Percentiles rank a stretch among this genome's conserved stretches.
Evolutionary conservation across 2,797 vertebrate species (phyloP).

Genomic region (Poecilia wingei): DNA sequence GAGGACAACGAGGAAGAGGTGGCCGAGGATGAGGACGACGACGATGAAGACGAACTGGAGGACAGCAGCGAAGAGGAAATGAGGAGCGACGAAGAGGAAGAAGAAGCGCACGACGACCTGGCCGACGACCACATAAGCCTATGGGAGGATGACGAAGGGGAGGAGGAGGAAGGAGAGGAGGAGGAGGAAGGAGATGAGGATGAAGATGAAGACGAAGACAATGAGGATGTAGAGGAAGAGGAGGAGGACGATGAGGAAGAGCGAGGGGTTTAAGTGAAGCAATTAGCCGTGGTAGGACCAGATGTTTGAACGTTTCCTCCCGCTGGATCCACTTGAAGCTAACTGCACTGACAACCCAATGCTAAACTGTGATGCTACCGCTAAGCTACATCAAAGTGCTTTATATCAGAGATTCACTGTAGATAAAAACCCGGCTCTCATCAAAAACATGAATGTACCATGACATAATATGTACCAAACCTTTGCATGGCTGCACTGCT

Average conservation of each 20-base stretch:
- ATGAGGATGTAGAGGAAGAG: not conserved
- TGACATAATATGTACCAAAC: not conserved
- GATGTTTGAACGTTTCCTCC: slow-evolving; percentile 8
- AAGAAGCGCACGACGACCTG: slow-evolving; percentile 44
- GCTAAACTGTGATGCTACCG: slow-evolving; percentile 24
- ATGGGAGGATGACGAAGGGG: slow-evolving; percentile 63
- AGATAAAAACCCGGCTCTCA: not conserved
- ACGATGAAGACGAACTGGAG: slow-evolving; percentile 55
- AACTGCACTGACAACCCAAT: slow-evolving; percentile 15
- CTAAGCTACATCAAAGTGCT: slow-evolving; percentile 43
- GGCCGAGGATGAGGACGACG: slow-evolving; percentile 40
- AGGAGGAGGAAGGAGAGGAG: slow-evolving; percentile 49
- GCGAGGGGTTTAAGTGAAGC: slow-evolving; percentile 23
- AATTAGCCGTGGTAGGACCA: not conserved
- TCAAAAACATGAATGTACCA: slow-evolving; percentile 35
- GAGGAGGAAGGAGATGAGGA: not conserved
- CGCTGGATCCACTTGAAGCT: not conserved
- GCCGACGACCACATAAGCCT: slow-evolving; percentile 59
- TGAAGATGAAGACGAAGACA: not conserved
- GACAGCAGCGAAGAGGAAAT: slow-evolving; percentile 74
- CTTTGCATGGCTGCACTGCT: slow-evolving; percentile 29
- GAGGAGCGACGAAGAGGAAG: slow-evolving; percentile 71
- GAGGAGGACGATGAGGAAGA: slow-evolving; percentile 12
- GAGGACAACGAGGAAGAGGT: slow-evolving; percentile 58
- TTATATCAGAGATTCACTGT: slow-evolving; percentile 19